Base-by-base conservation (phyloP, 2,797 vertebrate genomes). In the Onychomys torridus region DNA sequence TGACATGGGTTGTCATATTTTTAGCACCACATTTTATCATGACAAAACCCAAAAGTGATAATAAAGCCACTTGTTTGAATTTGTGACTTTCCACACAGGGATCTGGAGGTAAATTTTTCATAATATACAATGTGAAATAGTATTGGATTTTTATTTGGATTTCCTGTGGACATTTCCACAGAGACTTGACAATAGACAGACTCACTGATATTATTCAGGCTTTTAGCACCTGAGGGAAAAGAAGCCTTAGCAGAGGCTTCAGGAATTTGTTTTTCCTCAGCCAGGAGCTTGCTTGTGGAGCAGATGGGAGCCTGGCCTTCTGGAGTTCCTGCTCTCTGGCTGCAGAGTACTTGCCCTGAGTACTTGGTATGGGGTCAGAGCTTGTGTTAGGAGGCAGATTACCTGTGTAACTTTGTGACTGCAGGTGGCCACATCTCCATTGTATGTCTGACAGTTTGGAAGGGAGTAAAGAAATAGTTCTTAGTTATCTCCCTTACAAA, bases 21-120 rank as follows among this genome's bases (percentile, higher is more conserved):
- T 97, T 97, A 97, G 90, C 93, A 96, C 85, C 96, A 90, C 89
- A 90, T 98, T 98, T 98, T 97, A 96, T 98, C 46, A 8, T 88
- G 95, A 95, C 97, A 96, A 97, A 98, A 96, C 90, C 49, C 96
- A 97, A 88, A 94, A 89, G 23, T 94, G 65, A 46, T 95, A 96
- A 95, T n/a, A 97, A 97, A 95, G 97, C 94, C 83, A 93, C 97
- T 96, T 96, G 67, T 79, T 95, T 96, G 69, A 81, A 40, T 75
- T 89, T 90, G 46, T 96, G 59, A 57, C 95, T 97, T 97, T 90
- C 98, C 93, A 95, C 52, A 27, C 21, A 71, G 8, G 0, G 95
- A 76, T 89, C 69, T 65, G 82, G 55, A 96, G 91, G 78, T 55
- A 93, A 93, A 93, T 82, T 79, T 91, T 93, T 67, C 83, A 76